Conservation (phyloP, 2,797 vertebrate genomes). For the Fringilla coelebs region DNA sequence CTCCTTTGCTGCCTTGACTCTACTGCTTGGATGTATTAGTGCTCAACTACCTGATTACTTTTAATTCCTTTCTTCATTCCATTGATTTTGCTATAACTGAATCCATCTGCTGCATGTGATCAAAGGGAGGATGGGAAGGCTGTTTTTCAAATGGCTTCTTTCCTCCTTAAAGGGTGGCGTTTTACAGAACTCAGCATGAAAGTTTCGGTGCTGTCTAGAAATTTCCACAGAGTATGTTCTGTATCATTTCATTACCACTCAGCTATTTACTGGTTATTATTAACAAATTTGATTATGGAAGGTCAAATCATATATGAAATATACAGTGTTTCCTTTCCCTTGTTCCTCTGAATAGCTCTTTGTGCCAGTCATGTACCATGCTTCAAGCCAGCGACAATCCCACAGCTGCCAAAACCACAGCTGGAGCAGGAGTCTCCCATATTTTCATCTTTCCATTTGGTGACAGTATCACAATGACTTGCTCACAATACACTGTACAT, state of each 20-base stretch:
- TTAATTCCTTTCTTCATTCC: neutral
- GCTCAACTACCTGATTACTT: slow-evolving; percentile 31
- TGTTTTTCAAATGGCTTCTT: slow-evolving; percentile 16
- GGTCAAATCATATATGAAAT: slow-evolving; percentile 47
- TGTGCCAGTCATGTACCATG: slow-evolving; percentile 4
- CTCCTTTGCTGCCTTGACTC: neutral
- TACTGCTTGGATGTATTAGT: neutral
- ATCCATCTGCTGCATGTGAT: slow-evolving; percentile 35
- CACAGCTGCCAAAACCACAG: neutral
- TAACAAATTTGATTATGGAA: slow-evolving; percentile 58
- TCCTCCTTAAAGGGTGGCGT: neutral
- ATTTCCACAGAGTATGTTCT: slow-evolving; percentile 53
- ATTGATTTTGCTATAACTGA: slow-evolving; percentile 32
- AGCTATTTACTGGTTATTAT: slow-evolving; percentile 53
- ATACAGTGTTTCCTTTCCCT: slow-evolving; percentile 23
- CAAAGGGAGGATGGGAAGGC: neutral
- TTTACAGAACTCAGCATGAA: slow-evolving; percentile 41
- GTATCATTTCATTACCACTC: slow-evolving; percentile 52
- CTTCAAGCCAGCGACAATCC: neutral
- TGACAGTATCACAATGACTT: neutral
- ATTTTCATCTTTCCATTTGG: slow-evolving; percentile 33
- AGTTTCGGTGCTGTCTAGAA: slow-evolving; percentile 49
- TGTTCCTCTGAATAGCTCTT: neutral
- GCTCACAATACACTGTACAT: neutral
- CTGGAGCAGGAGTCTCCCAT: neutral